Evolutionary conservation across 2,888 invertebrate genomes (phyloP), one percentile per base, ranked within the genome.

Genomic region (Drosophila emarginata): DNA sequence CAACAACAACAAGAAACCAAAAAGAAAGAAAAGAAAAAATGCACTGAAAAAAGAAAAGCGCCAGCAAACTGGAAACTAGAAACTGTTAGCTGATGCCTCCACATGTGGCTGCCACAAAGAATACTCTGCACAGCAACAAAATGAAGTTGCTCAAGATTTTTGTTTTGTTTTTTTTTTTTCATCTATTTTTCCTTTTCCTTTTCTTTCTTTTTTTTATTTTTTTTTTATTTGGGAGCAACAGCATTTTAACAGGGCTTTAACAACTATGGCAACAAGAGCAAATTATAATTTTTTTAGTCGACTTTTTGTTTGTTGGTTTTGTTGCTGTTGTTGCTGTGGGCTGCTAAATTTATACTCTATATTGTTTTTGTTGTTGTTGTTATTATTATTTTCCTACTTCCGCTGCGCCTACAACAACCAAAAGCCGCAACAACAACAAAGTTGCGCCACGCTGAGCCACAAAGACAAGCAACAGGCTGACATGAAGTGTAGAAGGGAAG

Each of bases 391-490:
- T 63, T 66, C 59, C 77, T 75, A 82, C 82, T 81, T 84, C 87
- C 79, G 85, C 80, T 80, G 81, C 71, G 81, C 71, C 71, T 64
- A 67, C 78, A 76, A 45, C 75, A 63, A 61, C 57, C 51, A 65
- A 64, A 39, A 50, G 39, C 51, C 39, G 14, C 37, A 59, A 52
- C 23, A 56, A n/a, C 61, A 15, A 15, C 15, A 45, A 86, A 72
- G 73, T 80, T 84, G 82, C 71, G 54, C 74, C 82, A 85, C 60
- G 85, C 85, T 81, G 75, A 52, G 87, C 52, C 57, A 63, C 54
- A 62, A 64, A 72, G 65, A 69, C 72, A 66, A 79, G 87, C 83
- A 83, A 87, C 83, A 85, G 88, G 83, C 86, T 86, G 74, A 79
- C 72, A 66, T 78, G 67, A 72, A 50, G 14, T 21, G 57, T 32